Evolutionary conservation across 2,113 vertebrate genomes (phyloP).

Genomic region (Microcebus murinus): DNA sequence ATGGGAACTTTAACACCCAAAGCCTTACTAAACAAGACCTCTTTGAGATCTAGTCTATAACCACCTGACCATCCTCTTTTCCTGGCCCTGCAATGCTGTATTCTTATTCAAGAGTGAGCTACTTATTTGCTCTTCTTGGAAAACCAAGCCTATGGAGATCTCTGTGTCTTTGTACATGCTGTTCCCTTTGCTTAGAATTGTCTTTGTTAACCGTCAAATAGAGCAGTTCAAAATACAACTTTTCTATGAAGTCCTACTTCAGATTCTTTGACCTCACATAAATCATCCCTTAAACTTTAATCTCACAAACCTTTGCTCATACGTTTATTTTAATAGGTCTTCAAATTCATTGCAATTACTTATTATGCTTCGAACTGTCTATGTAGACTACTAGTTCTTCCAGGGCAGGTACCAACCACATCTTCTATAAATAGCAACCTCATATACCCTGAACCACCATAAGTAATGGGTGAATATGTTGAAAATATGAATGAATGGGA

Average conservation of each 20-base stretch:
- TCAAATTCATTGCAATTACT: not conserved
- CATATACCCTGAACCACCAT: no score
- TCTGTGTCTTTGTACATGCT: not conserved
- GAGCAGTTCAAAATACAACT: not conserved
- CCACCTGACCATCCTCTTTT: not conserved
- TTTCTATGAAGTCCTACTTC: not conserved
- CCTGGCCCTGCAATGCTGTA: not conserved
- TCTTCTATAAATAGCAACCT: not conserved
- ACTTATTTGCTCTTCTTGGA: not conserved
- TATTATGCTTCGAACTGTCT: not conserved
- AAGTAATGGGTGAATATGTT: not conserved
- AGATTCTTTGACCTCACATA: not conserved
- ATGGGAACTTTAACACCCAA: no score
- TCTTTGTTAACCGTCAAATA: not conserved
- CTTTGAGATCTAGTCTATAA: not conserved
- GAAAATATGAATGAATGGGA: not conserved
- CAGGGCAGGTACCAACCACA: not conserved
- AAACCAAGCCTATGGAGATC: not conserved
- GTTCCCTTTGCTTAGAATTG: not conserved
- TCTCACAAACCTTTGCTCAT: not conserved
- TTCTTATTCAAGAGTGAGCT: not conserved
- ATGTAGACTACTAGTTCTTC: not conserved
- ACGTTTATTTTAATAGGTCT: not conserved
- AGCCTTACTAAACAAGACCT: not conserved
- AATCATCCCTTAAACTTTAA: not conserved